A percentile compares a stretch with the other conserved stretches of the same genome.
Evolutionary conservation across 2,113 vertebrate species (phyloP).

Genomic region (Brevimyrus niger): DNA sequence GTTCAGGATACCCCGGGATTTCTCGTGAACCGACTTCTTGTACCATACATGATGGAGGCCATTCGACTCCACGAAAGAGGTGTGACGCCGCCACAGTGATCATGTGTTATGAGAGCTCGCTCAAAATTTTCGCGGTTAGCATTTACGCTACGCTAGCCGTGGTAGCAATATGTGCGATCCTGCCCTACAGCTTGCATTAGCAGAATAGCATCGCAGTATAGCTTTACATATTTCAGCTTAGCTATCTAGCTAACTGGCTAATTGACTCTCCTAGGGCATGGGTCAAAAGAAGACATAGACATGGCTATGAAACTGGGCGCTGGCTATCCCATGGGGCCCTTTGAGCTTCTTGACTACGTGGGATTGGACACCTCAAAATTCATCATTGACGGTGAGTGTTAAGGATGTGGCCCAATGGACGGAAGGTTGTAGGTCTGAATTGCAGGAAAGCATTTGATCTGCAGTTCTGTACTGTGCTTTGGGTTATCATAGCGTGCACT

Average conservation of each 20-base stretch:
- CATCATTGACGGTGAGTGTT: slow-evolving; percentile 79
- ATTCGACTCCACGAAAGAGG: slow-evolving; percentile 82
- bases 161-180: background rate
- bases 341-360: slow-evolving; percentile 91
- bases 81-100: slow-evolving; percentile 32
- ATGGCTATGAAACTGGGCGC: slow-evolving; percentile 90
- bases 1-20: slow-evolving; percentile 89
- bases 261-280: slow-evolving; percentile 66
- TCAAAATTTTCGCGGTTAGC: background rate
- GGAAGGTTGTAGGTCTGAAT: background rate
- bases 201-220: background rate
- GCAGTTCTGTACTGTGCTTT: background rate
- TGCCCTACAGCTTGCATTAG: background rate
- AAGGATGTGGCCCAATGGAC: background rate
- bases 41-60: slow-evolving; percentile 85
- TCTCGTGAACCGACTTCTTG: slow-evolving; percentile 87
- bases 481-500: background rate
- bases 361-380: slow-evolving; percentile 90
- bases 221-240: background rate
- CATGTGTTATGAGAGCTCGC: background rate
- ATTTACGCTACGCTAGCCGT: background rate
- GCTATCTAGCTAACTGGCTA: background rate
- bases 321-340: slow-evolving; percentile 93
- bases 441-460: background rate
- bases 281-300: slow-evolving; percentile 95